Evolutionary conservation across 2,888 invertebrate genomes (phyloP).

Genomic region (Trachelus tabidus): DNA sequence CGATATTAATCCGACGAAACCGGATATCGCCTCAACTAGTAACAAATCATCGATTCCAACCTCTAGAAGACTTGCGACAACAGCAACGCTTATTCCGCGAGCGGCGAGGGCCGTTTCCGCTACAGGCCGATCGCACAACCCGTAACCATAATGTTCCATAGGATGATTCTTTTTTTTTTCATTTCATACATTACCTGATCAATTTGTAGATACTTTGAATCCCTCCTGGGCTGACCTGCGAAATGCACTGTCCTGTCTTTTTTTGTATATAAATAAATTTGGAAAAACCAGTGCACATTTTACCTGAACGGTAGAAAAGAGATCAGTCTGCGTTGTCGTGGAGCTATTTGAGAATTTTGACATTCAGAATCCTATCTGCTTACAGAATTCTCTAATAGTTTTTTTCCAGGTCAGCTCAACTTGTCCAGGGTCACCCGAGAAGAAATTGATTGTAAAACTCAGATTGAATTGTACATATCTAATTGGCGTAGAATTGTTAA

Average conservation of each 20-base stretch:
- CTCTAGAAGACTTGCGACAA: conserved; percentile 36
- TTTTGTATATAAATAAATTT: not conserved
- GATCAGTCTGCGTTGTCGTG: not conserved
- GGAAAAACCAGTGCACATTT: not conserved
- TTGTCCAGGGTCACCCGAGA: not conserved
- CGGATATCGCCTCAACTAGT: not conserved
- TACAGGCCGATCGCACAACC: conserved; percentile 53
- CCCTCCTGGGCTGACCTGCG: conserved; percentile 2
- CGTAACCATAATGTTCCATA: conserved; percentile 33
- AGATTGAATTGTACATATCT: conserved; percentile 1
- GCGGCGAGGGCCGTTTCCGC: conserved; percentile 52
- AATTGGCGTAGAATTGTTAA: not conserved
- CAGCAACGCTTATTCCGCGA: conserved; percentile 48
- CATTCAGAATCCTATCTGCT: conserved; percentile 4
- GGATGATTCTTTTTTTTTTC: conserved; percentile 18
- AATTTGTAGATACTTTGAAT: conserved; percentile 8
- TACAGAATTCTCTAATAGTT: conserved; percentile 3
- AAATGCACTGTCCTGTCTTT: not conserved
- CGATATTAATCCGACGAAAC: not conserved
- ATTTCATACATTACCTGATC: not conserved
- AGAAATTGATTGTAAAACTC: not conserved
- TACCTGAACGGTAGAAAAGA: not conserved
- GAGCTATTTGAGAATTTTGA: conserved; percentile 7
- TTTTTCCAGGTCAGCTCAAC: conserved; percentile 10
- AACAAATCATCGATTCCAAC: conserved; percentile 42